phyloP scores from a whole-genome alignment of 2,113 vertebrate genomes.

The Melanostigma gelatinosum region DNA sequence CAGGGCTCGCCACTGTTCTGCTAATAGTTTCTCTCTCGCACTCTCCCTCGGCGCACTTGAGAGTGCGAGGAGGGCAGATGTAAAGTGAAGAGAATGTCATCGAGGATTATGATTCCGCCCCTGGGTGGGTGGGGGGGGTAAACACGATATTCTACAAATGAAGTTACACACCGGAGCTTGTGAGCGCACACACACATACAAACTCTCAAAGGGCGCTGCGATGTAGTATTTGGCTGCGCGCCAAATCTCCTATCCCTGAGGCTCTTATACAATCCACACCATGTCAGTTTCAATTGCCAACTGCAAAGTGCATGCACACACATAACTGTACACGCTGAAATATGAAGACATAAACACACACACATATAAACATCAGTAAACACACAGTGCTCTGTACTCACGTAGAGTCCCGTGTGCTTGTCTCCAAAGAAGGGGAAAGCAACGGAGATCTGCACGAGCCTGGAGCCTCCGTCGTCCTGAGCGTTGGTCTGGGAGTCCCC shows the following conservation, averaged over 20 bases:
- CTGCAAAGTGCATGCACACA: constrained; percentile 54
- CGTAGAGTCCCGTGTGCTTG: constrained; percentile 92
- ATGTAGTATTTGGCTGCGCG: constrained; percentile 58
- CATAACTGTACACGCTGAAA: constrained; percentile 43
- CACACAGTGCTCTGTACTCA: constrained; percentile 83
- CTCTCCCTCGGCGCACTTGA: constrained; percentile 35
- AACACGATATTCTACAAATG: constrained; percentile 60
- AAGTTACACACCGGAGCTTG: constrained; percentile 47
- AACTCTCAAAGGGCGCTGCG: constrained; percentile 56
- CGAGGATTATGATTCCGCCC: constrained; percentile 51
- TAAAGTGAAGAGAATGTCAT: constrained; percentile 52
- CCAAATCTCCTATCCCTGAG: constrained; percentile 61
- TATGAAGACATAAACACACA: constrained; percentile 42
- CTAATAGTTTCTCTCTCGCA: constrained; percentile 44
- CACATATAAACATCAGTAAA: background rate
- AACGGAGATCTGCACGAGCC: constrained; percentile 89
- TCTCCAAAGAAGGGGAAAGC: constrained; percentile 96
- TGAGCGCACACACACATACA: constrained; percentile 58
- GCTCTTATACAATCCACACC: constrained; percentile 68
- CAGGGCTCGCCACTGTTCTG: constrained; percentile 49
- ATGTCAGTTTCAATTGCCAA: constrained; percentile 64
- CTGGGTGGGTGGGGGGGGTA: constrained; percentile 10
- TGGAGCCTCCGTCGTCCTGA: constrained; percentile 97
- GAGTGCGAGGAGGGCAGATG: constrained; percentile 56
- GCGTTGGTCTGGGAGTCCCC: constrained; percentile 86